phyloP scores from a whole-genome alignment of 1,140 invertebrate genomes.

The Plodia interpunctella region DNA sequence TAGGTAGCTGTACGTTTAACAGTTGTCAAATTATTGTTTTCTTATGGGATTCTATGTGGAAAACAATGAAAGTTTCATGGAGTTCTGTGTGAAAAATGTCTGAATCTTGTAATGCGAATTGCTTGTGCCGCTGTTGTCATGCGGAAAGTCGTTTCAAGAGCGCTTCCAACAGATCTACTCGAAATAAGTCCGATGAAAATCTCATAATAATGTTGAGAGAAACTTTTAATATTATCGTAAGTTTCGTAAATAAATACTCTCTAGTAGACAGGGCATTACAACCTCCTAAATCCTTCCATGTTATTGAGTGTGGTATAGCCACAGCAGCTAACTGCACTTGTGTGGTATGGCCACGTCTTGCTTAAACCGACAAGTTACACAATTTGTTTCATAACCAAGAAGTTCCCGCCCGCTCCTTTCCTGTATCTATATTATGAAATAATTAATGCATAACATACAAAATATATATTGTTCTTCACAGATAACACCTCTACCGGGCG shows the following conservation, averaged over 20 bases:
- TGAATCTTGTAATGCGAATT: constrained; percentile 18
- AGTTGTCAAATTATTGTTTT: background rate
- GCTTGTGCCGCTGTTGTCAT: constrained; percentile 34
- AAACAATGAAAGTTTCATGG: background rate
- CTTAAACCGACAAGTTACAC: too few species aligned
- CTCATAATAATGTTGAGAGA: constrained; percentile 23
- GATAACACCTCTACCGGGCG: constrained; percentile 14
- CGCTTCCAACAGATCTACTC: constrained; percentile 11
- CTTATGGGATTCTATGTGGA: background rate
- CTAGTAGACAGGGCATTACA: too few species aligned
- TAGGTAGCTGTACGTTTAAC: background rate
- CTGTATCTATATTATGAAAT: too few species aligned
- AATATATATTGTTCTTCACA: constrained; percentile 17
- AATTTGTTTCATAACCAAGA: too few species aligned
- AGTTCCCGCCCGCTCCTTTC: too few species aligned
- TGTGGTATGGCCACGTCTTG: too few species aligned
- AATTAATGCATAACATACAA: background rate
- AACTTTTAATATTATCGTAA: constrained; percentile 34
- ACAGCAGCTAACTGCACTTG: too few species aligned
- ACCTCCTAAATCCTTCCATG: too few species aligned
- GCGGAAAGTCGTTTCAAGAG: constrained; percentile 25
- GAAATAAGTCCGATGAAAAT: constrained; percentile 21
- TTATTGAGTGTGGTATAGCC: too few species aligned
- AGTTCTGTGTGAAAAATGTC: constrained; percentile 7
- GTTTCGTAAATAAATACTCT: constrained; percentile 10